Evolutionary conservation across 2,888 invertebrate species (phyloP), one percentile per base, ranked within the genome.

Genomic region (Parnassius glacialis): DNA sequence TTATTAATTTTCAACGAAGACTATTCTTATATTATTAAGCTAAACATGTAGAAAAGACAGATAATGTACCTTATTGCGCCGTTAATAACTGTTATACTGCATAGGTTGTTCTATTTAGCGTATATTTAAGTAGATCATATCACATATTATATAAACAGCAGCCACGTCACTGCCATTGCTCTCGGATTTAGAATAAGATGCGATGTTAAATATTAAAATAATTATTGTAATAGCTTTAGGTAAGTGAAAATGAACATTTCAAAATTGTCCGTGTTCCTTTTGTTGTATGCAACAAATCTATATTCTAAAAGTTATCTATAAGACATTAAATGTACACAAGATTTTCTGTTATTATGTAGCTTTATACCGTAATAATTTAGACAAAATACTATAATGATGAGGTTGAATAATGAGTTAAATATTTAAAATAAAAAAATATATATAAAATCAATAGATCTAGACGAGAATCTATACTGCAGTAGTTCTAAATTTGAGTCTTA

Each of bases 141-240:
- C 74, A 76, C 67, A 62, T 78, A 74, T 70, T 73, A 73, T 72
- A 34, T 34, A 34, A 34, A 69, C 66, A 71, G 74, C 75, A 79
- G 81, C 81, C 70, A 71, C 68, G 74, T 68, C 86, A 87, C 86
- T 87, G 86, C 87, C 87, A 84, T 76, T 80, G 79, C 73, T 80
- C 72, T 61, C n/a, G 52, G 11, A 43, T 44, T 13, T 48, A n/a
- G 25, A 20, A 45, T 52, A 41, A 13, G 42, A 45, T 50, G 51
- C 57, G 60, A 42, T 48, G 11, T 64, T 60, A 48, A 52, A 59
- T 59, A 62, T 55, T 55, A 52, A 64, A 52, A 59, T 59, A 60
- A 61, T 56, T 9, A 34, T 52, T 57, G 34, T 43, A 12, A 34
- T 34, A 34, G 5, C 34, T 34, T 34, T 34, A 34, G 34, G 34